Conservation (phyloP, 2,888 invertebrate species). For the Lasioglossum morio region DNA sequence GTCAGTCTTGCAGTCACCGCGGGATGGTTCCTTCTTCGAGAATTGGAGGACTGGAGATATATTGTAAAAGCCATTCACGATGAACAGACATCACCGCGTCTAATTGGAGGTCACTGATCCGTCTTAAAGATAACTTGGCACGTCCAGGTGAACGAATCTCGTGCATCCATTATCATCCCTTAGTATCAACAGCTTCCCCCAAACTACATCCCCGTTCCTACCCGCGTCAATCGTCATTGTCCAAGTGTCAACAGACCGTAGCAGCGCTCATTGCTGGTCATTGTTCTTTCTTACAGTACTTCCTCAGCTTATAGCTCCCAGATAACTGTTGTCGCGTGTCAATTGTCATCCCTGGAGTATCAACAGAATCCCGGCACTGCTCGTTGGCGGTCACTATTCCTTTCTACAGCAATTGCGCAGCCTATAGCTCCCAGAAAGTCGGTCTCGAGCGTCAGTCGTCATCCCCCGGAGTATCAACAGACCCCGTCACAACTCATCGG, state of each 20-base stretch:
- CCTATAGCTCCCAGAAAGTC: no score
- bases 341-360: neutral
- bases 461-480: no score
- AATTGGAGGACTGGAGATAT: neutral
- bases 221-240: neutral
- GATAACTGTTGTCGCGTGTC: neutral
- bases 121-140: neutral
- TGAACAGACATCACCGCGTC: neutral
- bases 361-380: no score
- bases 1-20: neutral
- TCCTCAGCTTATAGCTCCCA: no score
- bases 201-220: neutral
- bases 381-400: no score
- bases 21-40: neutral
- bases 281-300: no score
- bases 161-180: neutral
- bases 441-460: no score
- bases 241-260: no score
- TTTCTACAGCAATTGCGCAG: no score
- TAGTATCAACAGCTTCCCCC: conserved; percentile 39
- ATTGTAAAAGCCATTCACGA: no score
- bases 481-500: no score
- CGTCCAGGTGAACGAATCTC: neutral
- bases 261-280: no score
- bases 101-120: neutral